Percentiles rank a stretch among this genome's conserved stretches.
Evolutionary conservation across 1,140 invertebrate species (phyloP).

Genomic region (Elymnias hypermnestra): DNA sequence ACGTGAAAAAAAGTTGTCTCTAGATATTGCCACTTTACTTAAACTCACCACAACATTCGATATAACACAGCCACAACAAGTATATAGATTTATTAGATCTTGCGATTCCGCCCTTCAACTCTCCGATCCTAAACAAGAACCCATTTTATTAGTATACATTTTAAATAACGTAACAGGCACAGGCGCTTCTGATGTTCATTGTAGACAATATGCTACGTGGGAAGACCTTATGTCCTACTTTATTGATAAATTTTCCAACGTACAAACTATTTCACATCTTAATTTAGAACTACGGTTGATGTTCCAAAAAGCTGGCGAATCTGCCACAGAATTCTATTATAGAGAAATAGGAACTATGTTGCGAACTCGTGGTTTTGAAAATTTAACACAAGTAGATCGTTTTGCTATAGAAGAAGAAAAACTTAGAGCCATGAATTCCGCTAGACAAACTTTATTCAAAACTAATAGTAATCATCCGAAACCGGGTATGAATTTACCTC

Average conservation of each 20-base stretch:
- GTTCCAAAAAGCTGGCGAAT: slow-evolving; percentile 21
- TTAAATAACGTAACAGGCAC: background rate
- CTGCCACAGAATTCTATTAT: slow-evolving; percentile 13
- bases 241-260: slow-evolving; percentile 5
- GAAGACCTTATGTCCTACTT: slow-evolving; percentile 4
- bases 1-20: no score
- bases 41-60: slow-evolving; percentile 23
- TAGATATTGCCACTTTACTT: slow-evolving; percentile 16
- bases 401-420: slow-evolving; percentile 6
- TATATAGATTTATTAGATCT: slow-evolving; percentile 25
- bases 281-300: slow-evolving; percentile 18
- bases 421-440: slow-evolving; percentile 2
- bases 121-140: background rate
- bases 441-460: slow-evolving; percentile 8
- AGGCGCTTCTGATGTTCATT: background rate
- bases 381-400: background rate
- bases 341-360: slow-evolving; percentile 14
- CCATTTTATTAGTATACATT: background rate
- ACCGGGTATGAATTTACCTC: no score
- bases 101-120: slow-evolving; percentile 20
- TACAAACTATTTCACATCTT: slow-evolving; percentile 15
- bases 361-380: background rate
- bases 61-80: slow-evolving; percentile 12
- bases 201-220: slow-evolving; percentile 1
- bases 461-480: background rate